Conservation (phyloP, 1,140 invertebrate genomes). For the Neodiprion fabricii region DNA sequence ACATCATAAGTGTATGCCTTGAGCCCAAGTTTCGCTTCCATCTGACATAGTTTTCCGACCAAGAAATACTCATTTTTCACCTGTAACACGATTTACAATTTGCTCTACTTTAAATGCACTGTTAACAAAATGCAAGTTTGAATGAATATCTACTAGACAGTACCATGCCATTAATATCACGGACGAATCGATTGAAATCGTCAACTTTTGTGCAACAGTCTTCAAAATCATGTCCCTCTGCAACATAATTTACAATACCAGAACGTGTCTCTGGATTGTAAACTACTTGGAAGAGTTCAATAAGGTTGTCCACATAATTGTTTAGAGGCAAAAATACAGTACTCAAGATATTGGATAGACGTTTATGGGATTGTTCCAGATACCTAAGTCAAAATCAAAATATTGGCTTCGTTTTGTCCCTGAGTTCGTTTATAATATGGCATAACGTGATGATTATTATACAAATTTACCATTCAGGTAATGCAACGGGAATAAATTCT, state of each 20-base stretch:
- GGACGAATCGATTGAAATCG: conserved; percentile 66
- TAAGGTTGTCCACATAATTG: conserved; percentile 47
- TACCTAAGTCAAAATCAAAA: conserved; percentile 18
- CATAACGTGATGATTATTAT: conserved; percentile 13
- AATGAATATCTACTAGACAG: neutral
- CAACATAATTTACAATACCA: conserved; percentile 43
- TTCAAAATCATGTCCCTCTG: conserved; percentile 59
- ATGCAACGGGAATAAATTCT: conserved; percentile 26
- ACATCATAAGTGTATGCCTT: conserved; percentile 54
- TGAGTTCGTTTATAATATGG: conserved; percentile 24
- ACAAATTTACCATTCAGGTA: conserved; percentile 32
- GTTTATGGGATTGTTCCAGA: conserved; percentile 39
- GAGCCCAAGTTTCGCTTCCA: conserved; percentile 58
- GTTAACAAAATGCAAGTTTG: neutral
- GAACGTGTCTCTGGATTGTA: conserved; percentile 47
- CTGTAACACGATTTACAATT: conserved; percentile 25
- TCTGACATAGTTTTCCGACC: conserved; percentile 60
- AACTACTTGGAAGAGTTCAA: conserved; percentile 49
- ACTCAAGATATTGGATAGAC: conserved; percentile 46
- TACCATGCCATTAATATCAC: conserved; percentile 65
- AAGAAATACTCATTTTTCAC: conserved; percentile 69
- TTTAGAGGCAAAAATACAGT: conserved; percentile 48
- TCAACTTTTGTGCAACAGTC: conserved; percentile 66
- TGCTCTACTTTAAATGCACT: neutral
- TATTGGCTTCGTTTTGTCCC: no score